These are phyloP conservation scores for Hippasteria phrygiana DNA, from an alignment of 53 echinoderm and acorn worm genomes.

Conservation along the genomic window DNA sequence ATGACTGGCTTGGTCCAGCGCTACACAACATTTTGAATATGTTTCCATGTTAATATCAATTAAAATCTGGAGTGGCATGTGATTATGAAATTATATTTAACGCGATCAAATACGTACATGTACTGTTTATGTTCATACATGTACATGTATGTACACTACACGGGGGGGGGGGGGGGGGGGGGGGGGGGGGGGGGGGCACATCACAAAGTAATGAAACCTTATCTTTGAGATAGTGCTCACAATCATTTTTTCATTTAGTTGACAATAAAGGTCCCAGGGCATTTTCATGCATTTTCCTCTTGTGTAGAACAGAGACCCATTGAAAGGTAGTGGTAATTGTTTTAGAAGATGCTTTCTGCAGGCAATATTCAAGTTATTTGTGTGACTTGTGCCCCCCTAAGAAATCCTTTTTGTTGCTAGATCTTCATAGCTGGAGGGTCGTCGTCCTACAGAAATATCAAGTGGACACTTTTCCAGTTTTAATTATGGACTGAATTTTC, in stretches of 20 bases:
- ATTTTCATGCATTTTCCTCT: constrained; percentile 31
- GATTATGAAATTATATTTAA: too few relatives aligned
- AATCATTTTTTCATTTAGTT: constrained; percentile 20
- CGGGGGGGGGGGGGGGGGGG: too few relatives aligned
- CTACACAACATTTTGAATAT: too few relatives aligned
- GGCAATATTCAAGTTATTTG: constrained; percentile 68
- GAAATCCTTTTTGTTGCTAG: constrained; percentile 47
- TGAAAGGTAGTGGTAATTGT: constrained; percentile 54
- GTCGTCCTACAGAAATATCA: constrained; percentile 69
- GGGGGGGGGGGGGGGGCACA: too few relatives aligned
- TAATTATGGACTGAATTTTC: constrained; percentile 75
- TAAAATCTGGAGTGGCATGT: too few relatives aligned
- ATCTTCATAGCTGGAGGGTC: constrained; percentile 54
- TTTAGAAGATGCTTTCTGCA: constrained; percentile 63
- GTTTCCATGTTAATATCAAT: too few relatives aligned
- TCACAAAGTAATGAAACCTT: neutral
- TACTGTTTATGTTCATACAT: too few relatives aligned
- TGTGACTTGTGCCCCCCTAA: constrained; percentile 73
- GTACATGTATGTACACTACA: too few relatives aligned
- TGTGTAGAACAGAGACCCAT: constrained; percentile 6
- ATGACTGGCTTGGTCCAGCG: too few relatives aligned
- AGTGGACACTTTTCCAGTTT: constrained; percentile 74
- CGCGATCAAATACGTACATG: too few relatives aligned
- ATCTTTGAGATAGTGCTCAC: constrained; percentile 1
- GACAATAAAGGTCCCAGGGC: constrained; percentile 22